Conservation (phyloP, 2,888 invertebrate species). For the Molanna angustata region DNA sequence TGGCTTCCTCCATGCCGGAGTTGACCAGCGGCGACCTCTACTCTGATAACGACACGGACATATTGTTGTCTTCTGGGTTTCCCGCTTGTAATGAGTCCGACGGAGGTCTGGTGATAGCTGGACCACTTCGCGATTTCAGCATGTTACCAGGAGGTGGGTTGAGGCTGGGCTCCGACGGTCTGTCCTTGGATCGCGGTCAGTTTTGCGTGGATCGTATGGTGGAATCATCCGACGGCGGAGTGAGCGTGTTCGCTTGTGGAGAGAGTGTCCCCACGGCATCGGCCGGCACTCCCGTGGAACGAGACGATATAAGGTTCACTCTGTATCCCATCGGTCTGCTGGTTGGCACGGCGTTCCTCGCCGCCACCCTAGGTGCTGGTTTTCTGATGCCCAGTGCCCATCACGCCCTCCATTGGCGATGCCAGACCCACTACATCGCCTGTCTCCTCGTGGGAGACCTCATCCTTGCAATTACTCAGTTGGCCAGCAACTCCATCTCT, state of each 20-base stretch:
- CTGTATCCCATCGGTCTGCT: conserved; percentile 76
- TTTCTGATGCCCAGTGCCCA: conserved; percentile 78
- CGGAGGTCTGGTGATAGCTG: conserved; percentile 57
- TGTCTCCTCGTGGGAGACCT: conserved; percentile 80
- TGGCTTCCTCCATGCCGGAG: conserved; percentile 40
- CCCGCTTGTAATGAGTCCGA: conserved; percentile 51
- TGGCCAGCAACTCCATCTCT: conserved; percentile 61
- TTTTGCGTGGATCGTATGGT: conserved; percentile 49
- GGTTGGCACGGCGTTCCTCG: conserved; percentile 77
- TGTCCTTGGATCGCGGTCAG: conserved; percentile 43
- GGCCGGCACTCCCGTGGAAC: conserved; percentile 15
- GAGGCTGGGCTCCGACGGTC: conserved; percentile 44
- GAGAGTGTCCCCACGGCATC: conserved; percentile 47
- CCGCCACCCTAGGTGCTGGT: conserved; percentile 76
- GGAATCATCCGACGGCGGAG: conserved; percentile 44
- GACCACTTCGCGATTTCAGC: conserved; percentile 52
- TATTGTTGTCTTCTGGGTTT: conserved; percentile 59
- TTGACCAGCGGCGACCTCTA: conserved; percentile 41
- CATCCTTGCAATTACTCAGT: conserved; percentile 73
- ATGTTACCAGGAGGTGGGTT: conserved; percentile 57
- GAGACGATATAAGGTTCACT: conserved; percentile 59
- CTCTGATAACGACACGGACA: conserved; percentile 33
- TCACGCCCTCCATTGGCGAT: conserved; percentile 85
- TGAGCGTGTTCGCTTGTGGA: conserved; percentile 62
- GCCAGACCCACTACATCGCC: conserved; percentile 83